Evolutionary conservation across 2,797 vertebrate genomes (phyloP), one percentile per base, ranked within the genome.

Genomic region (Gila robusta): DNA sequence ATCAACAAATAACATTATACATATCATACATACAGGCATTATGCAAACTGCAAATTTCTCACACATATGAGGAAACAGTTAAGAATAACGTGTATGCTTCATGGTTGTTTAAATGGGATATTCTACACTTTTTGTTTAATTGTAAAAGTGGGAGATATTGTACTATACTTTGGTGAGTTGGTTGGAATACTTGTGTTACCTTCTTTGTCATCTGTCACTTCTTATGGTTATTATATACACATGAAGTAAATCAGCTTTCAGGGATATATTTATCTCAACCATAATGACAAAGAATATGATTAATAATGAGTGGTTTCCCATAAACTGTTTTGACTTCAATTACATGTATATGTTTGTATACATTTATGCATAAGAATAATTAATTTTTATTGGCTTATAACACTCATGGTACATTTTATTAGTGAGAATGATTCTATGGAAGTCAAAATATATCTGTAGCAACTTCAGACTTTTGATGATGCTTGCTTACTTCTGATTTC

Each of bases 201-300:
- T 17, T 52, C 12, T 66, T 77, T 78, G 32, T 56, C 37, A 19
- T 56, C 17, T 79, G 12, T 71, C 47, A 41, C 32, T 84, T 69
- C 26, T 74, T 39, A 69, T 35, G 54, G 59, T 66, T 66, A 66
- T n/a, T 35, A 28, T 35, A 10, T 35, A 10, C 19, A 73, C 12
- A 23, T 62, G 28, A 74, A 74, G 14, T 23, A 23, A 73, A 64
- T 47, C 14, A 17, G 7, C 54, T 76, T 47, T 77, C 32, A 77
- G 72, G 32, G 32, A 54, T 84, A 4, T 84, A 84, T 77, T 69
- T 84, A 84, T 54, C 41, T 37, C 16, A 76, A 54, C 19, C 32
- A n/a, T 54, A 17, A 70, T 54, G n/a, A 54, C 35, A 23, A 26
- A 67, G 21, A 23, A 66, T 52, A 44, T 23, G 5, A 62, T 35